Base-by-base conservation (phyloP, 2,797 vertebrate genomes). In the Enteromius viviparus region DNA sequence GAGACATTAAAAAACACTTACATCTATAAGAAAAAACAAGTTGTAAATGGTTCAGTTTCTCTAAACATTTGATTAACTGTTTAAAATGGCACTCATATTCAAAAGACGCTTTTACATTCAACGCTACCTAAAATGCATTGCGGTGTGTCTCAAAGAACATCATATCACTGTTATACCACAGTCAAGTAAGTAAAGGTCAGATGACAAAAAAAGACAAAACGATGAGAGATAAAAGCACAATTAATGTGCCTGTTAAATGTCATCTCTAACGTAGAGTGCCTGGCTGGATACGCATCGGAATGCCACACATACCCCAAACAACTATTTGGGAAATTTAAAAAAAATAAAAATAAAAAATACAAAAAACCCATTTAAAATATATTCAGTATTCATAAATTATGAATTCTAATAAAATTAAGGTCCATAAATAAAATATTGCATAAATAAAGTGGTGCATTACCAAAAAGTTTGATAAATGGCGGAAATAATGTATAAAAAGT, bases 201-300 rank as follows among this genome's bases (percentile, higher is more conserved):
- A 6, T 51, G 51, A 85, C 80, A 29, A 42, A 82, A 76, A 76
- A 7, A 85, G 74, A 85, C 17, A 70, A 9, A 85, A 19, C 78
- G 5, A 68, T 72, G 17, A 1, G 78, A 29, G 84, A 87, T 87
- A 90, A 89, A 11, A 84, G 91, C 84, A 87, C 88, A 86, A 93
- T 87, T 60, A 90, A 94, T 75, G 93, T 86, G 86, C 94, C 86
- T 15, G 80, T 64, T 87, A 90, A 91, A 89, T 85, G 83, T 90
- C 90, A 88, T 93, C 89, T 95, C 93, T 93, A 92, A 87, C 91
- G 40, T 92, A 93, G 92, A 93, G 96, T 79, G 91, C 89, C 91
- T 85, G 75, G 86, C 86, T 23, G 76, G 72, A 89, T 87, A 81
- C n/a, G 86, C 88, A 90, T 85, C 83, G 79, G 72, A 85, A 90